Percentiles rank a stretch among this genome's conserved stretches.
Evolutionary conservation across 2,113 vertebrate species (phyloP).

Genomic region (Pomatostomus ruficeps): DNA sequence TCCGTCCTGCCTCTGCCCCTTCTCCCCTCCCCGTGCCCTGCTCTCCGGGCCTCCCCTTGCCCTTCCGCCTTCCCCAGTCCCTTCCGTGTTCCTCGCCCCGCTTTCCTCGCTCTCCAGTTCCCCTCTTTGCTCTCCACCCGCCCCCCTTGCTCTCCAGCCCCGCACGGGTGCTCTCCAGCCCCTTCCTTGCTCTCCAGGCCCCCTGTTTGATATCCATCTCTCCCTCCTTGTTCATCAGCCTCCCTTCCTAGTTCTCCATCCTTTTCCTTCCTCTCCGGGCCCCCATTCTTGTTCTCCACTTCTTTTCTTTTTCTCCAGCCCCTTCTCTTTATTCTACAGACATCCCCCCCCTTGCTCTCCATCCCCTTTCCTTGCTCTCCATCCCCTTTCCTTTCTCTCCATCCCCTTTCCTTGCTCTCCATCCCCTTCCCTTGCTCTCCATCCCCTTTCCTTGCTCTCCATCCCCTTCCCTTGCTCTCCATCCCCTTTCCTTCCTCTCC

Average conservation of each 20-base stretch:
- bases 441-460: background rate
- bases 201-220: no score
- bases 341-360: background rate
- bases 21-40: no score
- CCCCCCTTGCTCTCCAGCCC: background rate
- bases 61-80: background rate
- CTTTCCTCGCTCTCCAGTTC: no score
- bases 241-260: background rate
- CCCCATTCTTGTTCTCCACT: background rate
- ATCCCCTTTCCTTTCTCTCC: background rate
- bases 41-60: background rate
- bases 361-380: background rate
- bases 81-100: background rate
- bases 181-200: background rate
- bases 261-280: no score
- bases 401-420: no score
- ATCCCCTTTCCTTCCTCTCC: background rate
- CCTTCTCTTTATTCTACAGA: accelerated
- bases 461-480: background rate
- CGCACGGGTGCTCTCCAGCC: no score
- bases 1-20: no score
- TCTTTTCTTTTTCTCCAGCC: background rate
- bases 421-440: no score
- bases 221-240: background rate
- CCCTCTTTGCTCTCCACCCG: background rate